phyloP scores from a whole-genome alignment of 2,113 vertebrate genomes.

The Melospiza melodia region DNA sequence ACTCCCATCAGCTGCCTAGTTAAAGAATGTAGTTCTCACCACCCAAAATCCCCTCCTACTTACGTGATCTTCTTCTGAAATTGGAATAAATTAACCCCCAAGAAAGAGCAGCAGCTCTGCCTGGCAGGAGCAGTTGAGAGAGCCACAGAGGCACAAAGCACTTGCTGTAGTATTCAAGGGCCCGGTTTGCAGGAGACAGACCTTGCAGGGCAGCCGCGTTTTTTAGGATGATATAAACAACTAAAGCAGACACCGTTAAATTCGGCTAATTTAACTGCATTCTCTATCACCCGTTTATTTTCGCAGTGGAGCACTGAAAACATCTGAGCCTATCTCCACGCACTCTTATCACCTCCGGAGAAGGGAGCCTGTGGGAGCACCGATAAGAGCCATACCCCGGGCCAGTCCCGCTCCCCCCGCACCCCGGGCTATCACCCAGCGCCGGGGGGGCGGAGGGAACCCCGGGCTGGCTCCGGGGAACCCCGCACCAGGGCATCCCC shows the following conservation, averaged over 20 bases:
- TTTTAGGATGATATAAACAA: neutral
- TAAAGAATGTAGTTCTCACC: neutral
- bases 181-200: neutral
- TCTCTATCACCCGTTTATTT: neutral
- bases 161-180: neutral
- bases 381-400: neutral
- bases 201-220: neutral
- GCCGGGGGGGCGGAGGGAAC: neutral
- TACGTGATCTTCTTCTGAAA: neutral
- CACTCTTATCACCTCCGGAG: neutral
- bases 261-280: neutral
- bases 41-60: slow-evolving; percentile 1
- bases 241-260: neutral
- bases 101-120: slow-evolving; percentile 5
- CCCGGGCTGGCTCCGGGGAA: neutral
- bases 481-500: neutral
- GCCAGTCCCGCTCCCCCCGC: neutral
- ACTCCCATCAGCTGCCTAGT: neutral
- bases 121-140: neutral
- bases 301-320: neutral
- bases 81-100: neutral
- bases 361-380: neutral
- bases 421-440: neutral
- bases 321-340: neutral
- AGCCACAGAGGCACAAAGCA: neutral